phyloP scores from a whole-genome alignment of 2,888 invertebrate species.

The Prosopocoilus inquinatus region DNA sequence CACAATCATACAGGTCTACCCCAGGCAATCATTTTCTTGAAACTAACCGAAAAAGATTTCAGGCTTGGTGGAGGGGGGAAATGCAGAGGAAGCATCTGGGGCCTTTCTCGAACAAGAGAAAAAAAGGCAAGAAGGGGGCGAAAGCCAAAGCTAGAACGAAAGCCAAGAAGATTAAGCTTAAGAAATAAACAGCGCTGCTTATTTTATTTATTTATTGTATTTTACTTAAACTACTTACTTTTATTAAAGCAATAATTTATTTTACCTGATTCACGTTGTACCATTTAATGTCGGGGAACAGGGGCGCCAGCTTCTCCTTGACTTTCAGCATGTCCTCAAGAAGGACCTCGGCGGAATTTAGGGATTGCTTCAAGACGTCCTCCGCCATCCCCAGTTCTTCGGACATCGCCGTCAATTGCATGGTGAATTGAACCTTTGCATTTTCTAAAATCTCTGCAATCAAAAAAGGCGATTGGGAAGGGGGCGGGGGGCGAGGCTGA shows the following conservation, averaged over 20 bases:
- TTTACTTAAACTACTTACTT: conserved; percentile 3
- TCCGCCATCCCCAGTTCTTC: no score
- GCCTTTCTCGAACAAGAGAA: conserved; percentile 32
- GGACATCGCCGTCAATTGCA: no score
- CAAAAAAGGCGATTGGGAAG: no score
- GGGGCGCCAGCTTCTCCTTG: conserved; percentile 31
- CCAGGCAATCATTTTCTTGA: background rate
- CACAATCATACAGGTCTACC: conserved; percentile 35
- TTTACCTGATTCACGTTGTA: conserved; percentile 30
- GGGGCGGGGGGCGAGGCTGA: no score
- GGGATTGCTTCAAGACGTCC: conserved; percentile 32
- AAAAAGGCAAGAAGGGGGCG: conserved; percentile 26
- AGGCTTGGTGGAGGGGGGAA: conserved; percentile 41
- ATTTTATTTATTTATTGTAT: conserved; percentile 4
- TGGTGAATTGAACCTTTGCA: no score
- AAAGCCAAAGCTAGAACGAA: conserved; percentile 21
- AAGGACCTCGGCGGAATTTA: conserved; percentile 37
- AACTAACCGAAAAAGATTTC: conserved; percentile 2
- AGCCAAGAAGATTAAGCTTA: conserved; percentile 15
- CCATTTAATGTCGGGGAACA: conserved; percentile 30
- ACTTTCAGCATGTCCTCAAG: conserved; percentile 38
- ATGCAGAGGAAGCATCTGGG: conserved; percentile 37
- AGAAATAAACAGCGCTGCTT: conserved; percentile 16
- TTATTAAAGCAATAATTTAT: background rate
- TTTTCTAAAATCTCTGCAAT: no score